Evolutionary conservation across 2,888 invertebrate genomes (phyloP).

Genomic region (Hirudinaria manillensis): DNA sequence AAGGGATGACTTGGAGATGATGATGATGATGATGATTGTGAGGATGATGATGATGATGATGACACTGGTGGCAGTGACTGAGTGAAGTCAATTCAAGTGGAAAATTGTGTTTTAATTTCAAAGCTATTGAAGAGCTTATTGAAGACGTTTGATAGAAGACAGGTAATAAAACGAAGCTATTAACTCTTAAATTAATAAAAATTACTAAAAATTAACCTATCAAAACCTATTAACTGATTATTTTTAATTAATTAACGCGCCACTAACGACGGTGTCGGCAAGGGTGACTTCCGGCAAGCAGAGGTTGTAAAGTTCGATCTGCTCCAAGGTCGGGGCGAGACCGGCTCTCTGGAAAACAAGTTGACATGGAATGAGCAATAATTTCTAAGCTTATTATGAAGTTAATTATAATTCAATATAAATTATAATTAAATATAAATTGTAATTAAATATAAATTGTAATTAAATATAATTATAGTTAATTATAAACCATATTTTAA

Average conservation of each 20-base stretch:
- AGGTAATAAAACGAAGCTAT: too few species aligned
- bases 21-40: not conserved
- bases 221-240: too few species aligned
- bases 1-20: not conserved
- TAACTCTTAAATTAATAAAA: too few species aligned
- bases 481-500: too few species aligned
- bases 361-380: not conserved
- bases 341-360: conserved; percentile 67
- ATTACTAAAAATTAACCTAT: too few species aligned
- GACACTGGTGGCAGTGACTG: not conserved
- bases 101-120: too few species aligned
- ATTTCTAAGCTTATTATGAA: too few species aligned
- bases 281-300: conserved; percentile 86
- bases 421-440: conserved; percentile 3
- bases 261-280: conserved; percentile 78
- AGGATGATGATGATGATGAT: not conserved
- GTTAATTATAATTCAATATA: too few species aligned
- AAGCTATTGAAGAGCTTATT: too few species aligned
- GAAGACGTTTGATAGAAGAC: too few species aligned
- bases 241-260: not conserved
- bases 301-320: conserved; percentile 94
- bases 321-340: conserved; percentile 92
- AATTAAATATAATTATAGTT: too few species aligned
- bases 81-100: too few species aligned
- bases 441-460: not conserved